phyloP scores from a whole-genome alignment of 2,113 vertebrate genomes.

The Sylvicapra grimmia region DNA sequence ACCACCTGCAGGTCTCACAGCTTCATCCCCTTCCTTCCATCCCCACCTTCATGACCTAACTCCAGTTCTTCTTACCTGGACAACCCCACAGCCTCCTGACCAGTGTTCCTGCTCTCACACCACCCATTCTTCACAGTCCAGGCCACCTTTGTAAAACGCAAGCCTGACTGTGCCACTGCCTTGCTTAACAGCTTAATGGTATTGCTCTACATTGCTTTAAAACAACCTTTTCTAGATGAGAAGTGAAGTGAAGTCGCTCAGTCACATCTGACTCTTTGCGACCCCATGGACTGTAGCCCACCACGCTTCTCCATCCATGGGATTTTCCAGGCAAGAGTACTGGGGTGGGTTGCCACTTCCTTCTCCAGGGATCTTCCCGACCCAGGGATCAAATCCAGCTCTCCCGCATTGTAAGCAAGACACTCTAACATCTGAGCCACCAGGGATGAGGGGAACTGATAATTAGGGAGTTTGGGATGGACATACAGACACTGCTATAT shows the following conservation, averaged over 20 bases:
- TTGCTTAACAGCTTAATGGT: background rate
- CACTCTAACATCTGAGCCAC: no score
- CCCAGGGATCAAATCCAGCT: no score
- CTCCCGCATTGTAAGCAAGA: no score
- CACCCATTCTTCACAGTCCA: background rate
- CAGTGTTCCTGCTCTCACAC: background rate
- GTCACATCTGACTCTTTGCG: accelerated
- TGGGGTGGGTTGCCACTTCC: no score
- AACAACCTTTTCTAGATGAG: background rate
- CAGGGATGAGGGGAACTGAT: background rate
- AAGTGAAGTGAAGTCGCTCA: no score
- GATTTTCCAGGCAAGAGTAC: no score
- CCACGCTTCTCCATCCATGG: no score
- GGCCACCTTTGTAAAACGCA: background rate
- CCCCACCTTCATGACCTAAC: background rate
- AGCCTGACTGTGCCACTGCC: background rate
- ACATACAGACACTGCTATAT: background rate
- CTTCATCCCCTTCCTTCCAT: background rate
- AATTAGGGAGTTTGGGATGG: background rate
- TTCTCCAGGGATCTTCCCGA: no score
- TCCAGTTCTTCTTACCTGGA: background rate
- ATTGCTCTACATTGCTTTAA: background rate
- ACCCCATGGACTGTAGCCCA: no score
- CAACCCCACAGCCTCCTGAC: background rate
- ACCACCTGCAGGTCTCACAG: accelerated